A percentile compares a stretch with the other conserved stretches of the same genome.
phyloP scores from a whole-genome alignment of 2,797 vertebrate species.

The Notamacropus eugenii region DNA sequence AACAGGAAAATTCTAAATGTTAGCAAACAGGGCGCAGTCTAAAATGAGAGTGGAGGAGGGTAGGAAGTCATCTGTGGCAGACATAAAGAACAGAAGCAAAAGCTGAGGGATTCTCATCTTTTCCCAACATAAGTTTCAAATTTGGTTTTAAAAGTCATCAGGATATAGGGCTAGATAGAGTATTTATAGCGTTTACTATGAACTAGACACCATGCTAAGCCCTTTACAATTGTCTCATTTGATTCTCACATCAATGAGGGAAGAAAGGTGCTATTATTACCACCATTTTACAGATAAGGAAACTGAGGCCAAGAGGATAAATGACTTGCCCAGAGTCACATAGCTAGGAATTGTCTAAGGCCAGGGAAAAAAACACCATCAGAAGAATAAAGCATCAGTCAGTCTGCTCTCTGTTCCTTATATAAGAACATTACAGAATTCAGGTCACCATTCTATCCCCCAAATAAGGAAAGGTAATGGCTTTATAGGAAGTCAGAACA shows the following conservation, averaged over 20 bases:
- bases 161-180: not conserved
- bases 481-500: not conserved
- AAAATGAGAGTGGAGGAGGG: not conserved
- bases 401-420: not conserved
- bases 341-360: not conserved
- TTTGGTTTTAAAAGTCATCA: not conserved
- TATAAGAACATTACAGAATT: not conserved
- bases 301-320: not conserved
- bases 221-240: not conserved
- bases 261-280: not conserved
- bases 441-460: not conserved
- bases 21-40: not conserved
- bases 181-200: not conserved
- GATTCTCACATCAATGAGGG: not conserved
- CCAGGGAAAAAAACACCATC: not conserved
- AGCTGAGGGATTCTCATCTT: not conserved
- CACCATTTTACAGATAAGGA: not conserved
- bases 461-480: not conserved
- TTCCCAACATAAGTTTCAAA: not conserved
- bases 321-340: not conserved
- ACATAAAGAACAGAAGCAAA: not conserved
- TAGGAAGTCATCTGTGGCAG: not conserved
- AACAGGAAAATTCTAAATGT: not conserved
- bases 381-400: not conserved
- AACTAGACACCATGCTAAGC: not conserved